Evolutionary conservation across 30 jellyfish, hydroid and myxozoan species (phyloP).

Genomic region (Turritopsis rubra): DNA sequence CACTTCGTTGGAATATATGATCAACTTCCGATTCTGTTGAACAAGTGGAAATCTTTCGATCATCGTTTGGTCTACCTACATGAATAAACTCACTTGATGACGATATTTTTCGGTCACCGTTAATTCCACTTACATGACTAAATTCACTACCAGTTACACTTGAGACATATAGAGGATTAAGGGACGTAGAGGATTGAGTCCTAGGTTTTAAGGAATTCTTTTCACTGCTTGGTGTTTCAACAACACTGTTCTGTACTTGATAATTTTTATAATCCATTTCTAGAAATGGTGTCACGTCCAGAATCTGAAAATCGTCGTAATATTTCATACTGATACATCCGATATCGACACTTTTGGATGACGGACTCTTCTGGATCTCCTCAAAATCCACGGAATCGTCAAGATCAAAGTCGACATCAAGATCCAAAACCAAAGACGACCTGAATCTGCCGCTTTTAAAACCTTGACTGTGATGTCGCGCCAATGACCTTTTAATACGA

Average conservation of each 20-base stretch:
- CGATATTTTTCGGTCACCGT: neutral
- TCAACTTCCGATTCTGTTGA: neutral
- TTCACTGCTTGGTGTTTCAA: neutral
- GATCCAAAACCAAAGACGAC: slow-evolving; percentile 66
- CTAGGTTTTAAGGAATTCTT: neutral
- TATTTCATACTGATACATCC: slow-evolving; percentile 52
- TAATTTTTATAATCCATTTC: slow-evolving; percentile 17
- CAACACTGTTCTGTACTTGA: neutral
- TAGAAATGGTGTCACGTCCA: slow-evolving; percentile 26
- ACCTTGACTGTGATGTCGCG: neutral
- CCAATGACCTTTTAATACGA: slow-evolving; percentile 35
- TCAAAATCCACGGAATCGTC: slow-evolving; percentile 51
- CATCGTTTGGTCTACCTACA: neutral
- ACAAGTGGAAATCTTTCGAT: neutral
- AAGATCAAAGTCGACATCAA: slow-evolving; percentile 76
- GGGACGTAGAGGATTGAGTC: neutral
- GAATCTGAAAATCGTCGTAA: slow-evolving; percentile 23
- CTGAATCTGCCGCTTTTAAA: slow-evolving; percentile 14
- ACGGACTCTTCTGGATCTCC: slow-evolving; percentile 63
- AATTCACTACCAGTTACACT: neutral
- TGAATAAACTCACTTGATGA: neutral
- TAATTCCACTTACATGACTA: neutral
- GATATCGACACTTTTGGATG: slow-evolving; percentile 77
- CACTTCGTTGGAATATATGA: neutral
- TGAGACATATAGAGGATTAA: too few relatives aligned